phyloP scores from a whole-genome alignment of 2,888 invertebrate genomes.

The Lasioglossum marginatum region DNA sequence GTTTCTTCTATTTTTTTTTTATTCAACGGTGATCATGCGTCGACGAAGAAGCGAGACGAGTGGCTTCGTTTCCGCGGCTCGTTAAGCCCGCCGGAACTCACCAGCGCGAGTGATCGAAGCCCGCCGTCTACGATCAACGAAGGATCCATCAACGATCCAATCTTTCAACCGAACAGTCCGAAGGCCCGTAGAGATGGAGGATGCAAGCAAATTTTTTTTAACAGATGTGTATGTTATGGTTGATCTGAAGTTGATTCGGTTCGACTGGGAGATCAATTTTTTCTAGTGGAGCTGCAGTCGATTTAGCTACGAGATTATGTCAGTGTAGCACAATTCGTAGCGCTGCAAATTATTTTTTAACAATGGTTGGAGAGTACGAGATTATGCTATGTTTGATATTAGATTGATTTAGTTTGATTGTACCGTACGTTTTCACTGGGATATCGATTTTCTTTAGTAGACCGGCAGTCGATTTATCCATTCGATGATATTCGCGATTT shows the following conservation, averaged over 20 bases:
- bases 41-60: slow-evolving; percentile 11
- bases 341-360: not conserved
- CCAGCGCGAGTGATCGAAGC: not conserved
- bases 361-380: not conserved
- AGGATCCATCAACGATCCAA: not conserved
- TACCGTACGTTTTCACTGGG: not conserved
- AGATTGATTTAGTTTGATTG: not conserved
- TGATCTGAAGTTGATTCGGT: too few species aligned
- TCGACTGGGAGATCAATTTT: too few species aligned
- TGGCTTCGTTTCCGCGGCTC: slow-evolving; percentile 30
- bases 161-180: not conserved
- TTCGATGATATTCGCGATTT: not conserved
- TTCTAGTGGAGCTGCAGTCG: too few species aligned
- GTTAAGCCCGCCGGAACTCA: slow-evolving; percentile 17
- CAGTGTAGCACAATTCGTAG: too few species aligned
- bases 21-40: not conserved
- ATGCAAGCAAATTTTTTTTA: not conserved
- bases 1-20: not conserved
- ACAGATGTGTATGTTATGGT: too few species aligned
- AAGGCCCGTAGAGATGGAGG: not conserved
- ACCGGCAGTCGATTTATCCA: not conserved
- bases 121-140: not conserved
- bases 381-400: not conserved
- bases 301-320: too few species aligned
- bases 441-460: not conserved